A percentile compares a stretch with the other conserved stretches of the same genome.
phyloP scores from a whole-genome alignment of 2,797 vertebrate species.

The Capromys pilorides region DNA sequence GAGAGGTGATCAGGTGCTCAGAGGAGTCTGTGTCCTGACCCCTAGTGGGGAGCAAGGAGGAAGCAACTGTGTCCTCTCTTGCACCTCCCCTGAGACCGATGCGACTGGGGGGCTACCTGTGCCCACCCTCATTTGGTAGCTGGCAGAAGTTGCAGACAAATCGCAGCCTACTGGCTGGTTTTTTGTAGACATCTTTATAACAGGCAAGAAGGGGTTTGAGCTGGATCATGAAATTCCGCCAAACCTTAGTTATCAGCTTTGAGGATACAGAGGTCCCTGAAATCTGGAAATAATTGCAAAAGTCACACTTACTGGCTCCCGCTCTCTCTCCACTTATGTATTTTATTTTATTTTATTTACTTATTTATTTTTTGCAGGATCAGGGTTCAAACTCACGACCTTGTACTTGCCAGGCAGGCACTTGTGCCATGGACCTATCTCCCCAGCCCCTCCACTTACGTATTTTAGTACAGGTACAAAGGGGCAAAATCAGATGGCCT shows the following conservation, averaged over 20 bases:
- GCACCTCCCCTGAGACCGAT: not conserved
- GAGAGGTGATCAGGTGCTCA: not conserved
- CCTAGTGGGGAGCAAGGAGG: not conserved
- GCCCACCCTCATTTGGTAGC: not conserved
- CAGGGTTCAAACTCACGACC: too few species aligned
- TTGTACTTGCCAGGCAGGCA: too few species aligned
- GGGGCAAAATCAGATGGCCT: not conserved
- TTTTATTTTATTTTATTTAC: too few species aligned
- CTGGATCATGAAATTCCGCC: not conserved
- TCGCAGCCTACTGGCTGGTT: not conserved
- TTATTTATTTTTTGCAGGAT: too few species aligned
- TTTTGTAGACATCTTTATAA: constrained; percentile 13
- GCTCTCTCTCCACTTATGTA: not conserved
- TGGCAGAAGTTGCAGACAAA: not conserved
- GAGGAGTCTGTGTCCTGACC: not conserved
- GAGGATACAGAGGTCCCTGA: not conserved
- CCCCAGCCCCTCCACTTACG: too few species aligned
- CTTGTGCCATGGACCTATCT: too few species aligned
- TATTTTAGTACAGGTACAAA: not conserved
- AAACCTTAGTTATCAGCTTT: not conserved
- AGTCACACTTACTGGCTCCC: not conserved
- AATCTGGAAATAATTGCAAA: constrained; percentile 45
- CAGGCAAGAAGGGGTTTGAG: not conserved
- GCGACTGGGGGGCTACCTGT: not conserved
- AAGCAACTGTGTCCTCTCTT: not conserved